Base-by-base conservation (phyloP, 2,113 vertebrate genomes). In the Fregetta grallaria region DNA sequence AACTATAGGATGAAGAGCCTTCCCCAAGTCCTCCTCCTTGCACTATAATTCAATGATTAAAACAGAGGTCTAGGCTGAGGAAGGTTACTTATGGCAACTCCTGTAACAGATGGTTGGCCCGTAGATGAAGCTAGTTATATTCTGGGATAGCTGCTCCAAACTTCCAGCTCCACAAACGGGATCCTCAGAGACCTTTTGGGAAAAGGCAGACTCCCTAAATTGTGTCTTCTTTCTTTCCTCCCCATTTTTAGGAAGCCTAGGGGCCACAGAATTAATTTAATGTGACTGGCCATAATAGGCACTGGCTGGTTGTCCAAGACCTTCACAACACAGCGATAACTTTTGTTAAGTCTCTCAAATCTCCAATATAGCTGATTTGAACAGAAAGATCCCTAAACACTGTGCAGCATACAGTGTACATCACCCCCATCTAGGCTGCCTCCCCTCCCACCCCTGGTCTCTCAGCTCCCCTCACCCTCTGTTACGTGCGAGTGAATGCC, bases 281-380 rank as follows among this genome's bases (percentile, higher is more conserved):
- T 32, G 13, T 52, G 34, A 70, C 0, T 3, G 18, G 53, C 26
- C 47, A 70, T 9, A 26, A 4, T 6, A 6, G 42, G 18, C 27
- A 44, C 55, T 2, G 4, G 4, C 15, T 0, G 0, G 36, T 62
- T 58, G 32, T 53, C 45, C 47, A 16, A 4, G 47, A 30, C 21
- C 42, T 56, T 62, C 56, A 79, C n/a, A 58, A n/a, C 42, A 45
- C 42, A 20, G 75, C 42, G 32, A 26, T 68, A 68, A 74, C 32
- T 55, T 67, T 17, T 15, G 12, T 30, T 18, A 73, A 50, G 68
- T 15, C 25, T 18, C 49, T 55, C 25, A 32, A 12, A 58, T 36
- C 50, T 80, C 38, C 36, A 22, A 0, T 15, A 27, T 3, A 75
- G 62, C 25, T 58, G 49, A 45, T 23, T 29, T n/a, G 34, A 74